Conservation (phyloP, 2,797 vertebrate species). For the Brachyalestes nurse region DNA sequence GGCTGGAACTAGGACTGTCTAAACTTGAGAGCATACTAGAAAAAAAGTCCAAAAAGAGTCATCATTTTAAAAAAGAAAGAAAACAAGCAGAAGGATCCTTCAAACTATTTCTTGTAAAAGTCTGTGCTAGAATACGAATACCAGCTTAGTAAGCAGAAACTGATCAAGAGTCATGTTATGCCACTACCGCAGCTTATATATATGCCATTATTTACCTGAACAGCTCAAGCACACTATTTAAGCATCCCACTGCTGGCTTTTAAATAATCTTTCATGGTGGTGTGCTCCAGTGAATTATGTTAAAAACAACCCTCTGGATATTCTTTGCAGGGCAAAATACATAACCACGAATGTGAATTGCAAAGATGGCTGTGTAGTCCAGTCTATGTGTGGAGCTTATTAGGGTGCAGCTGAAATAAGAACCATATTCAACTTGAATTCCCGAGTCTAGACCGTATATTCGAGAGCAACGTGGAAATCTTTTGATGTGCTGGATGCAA, state of each 20-base stretch:
- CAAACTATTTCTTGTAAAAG: too few relatives aligned
- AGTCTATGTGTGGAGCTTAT: slow-evolving; percentile 17
- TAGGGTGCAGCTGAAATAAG: slow-evolving; percentile 32
- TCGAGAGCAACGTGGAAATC: slow-evolving; percentile 41
- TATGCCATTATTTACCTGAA: slow-evolving; percentile 20
- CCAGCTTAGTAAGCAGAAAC: not conserved
- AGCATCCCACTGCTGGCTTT: slow-evolving; percentile 20
- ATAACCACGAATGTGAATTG: slow-evolving; percentile 44
- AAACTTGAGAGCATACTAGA: too few relatives aligned
- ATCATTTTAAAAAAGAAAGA: too few relatives aligned
- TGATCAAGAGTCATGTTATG: not conserved
- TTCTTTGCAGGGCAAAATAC: slow-evolving; percentile 26
- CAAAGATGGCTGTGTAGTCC: slow-evolving; percentile 22
- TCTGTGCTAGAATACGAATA: not conserved
- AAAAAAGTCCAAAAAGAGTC: too few relatives aligned
- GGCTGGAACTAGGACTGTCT: too few relatives aligned
- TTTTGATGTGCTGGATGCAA: slow-evolving; percentile 51
- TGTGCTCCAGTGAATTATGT: slow-evolving; percentile 33
- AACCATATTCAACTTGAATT: slow-evolving; percentile 34
- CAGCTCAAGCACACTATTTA: slow-evolving; percentile 1
- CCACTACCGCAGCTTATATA: not conserved
- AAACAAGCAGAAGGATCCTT: too few relatives aligned
- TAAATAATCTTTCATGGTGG: slow-evolving; percentile 14
- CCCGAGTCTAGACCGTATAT: slow-evolving; percentile 28
- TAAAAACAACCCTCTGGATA: slow-evolving; percentile 32